phyloP scores from a whole-genome alignment of 23 tunicate genomes.

The Phallusia fumigata region DNA sequence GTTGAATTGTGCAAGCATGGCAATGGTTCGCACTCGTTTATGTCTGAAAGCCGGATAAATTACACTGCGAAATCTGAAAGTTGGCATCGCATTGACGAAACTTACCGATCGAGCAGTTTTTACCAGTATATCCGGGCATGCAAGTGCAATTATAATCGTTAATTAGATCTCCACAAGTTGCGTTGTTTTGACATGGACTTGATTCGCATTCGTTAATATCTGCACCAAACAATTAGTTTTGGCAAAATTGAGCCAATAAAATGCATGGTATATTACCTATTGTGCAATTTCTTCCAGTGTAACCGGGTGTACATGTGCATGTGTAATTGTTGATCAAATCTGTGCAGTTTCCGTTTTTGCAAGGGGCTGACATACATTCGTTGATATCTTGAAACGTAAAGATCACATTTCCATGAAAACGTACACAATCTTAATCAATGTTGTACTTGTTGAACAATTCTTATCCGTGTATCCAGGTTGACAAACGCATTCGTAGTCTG shows the following conservation, averaged over 20 bases:
- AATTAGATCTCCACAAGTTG: not conserved
- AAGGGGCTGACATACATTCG: not conserved
- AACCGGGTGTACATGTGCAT: not conserved
- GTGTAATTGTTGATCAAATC: not conserved
- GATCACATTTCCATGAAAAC: too few relatives aligned
- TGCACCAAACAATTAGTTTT: not conserved
- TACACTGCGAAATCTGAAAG: too few relatives aligned
- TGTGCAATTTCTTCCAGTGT: not conserved
- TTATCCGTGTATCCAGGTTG: not conserved
- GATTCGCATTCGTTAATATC: not conserved
- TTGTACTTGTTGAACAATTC: too few relatives aligned
- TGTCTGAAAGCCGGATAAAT: not conserved
- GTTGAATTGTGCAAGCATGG: not conserved
- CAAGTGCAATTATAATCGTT: not conserved
- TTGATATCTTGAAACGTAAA: not conserved
- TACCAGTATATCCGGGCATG: not conserved
- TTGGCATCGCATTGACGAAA: too few relatives aligned
- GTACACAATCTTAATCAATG: too few relatives aligned
- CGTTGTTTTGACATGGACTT: conserved; percentile 6
- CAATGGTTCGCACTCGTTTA: not conserved
- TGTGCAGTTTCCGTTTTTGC: not conserved
- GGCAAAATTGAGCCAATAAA: too few relatives aligned
- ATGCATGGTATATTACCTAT: not conserved
- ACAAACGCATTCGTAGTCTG: not conserved
- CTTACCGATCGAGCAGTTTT: not conserved